Conservation (phyloP, 2,113 vertebrate genomes). For the Eretmochelys imbricata region DNA sequence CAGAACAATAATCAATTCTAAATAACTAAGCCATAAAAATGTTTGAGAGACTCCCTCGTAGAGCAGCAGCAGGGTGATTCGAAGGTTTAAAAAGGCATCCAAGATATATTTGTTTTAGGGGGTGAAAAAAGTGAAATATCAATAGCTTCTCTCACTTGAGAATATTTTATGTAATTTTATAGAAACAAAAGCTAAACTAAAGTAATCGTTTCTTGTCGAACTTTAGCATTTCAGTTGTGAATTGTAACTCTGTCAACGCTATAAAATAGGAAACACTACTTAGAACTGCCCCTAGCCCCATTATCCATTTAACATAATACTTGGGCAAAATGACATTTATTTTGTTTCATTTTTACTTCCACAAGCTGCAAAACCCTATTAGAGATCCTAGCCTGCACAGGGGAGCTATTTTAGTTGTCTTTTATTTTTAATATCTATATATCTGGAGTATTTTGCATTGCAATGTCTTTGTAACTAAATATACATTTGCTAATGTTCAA, state of each 20-base stretch:
- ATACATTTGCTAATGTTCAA: not conserved
- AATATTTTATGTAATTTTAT: not conserved
- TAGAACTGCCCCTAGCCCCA: not conserved
- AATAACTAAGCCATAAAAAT: not conserved
- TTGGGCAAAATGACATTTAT: not conserved
- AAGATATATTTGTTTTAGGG: not conserved
- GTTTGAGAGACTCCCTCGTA: not conserved
- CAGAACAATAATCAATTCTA: not conserved
- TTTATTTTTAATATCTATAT: not conserved
- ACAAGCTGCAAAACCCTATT: not conserved
- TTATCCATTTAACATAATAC: not conserved
- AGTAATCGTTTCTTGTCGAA: not conserved
- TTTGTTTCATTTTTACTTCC: not conserved
- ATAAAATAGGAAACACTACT: not conserved
- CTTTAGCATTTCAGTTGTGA: not conserved
- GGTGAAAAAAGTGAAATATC: not conserved
- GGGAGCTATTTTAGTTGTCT: not conserved
- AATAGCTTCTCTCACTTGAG: slow-evolving; percentile 14
- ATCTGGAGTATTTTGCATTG: not conserved
- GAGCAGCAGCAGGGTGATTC: not conserved
- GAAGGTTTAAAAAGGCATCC: not conserved
- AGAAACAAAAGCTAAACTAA: not conserved
- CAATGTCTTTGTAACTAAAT: not conserved
- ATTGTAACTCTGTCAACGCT: not conserved
- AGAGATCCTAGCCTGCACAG: not conserved